These are phyloP conservation scores for Drosophila yooni DNA, from an alignment of 2,888 invertebrate species.

Conservation along the genomic window DNA sequence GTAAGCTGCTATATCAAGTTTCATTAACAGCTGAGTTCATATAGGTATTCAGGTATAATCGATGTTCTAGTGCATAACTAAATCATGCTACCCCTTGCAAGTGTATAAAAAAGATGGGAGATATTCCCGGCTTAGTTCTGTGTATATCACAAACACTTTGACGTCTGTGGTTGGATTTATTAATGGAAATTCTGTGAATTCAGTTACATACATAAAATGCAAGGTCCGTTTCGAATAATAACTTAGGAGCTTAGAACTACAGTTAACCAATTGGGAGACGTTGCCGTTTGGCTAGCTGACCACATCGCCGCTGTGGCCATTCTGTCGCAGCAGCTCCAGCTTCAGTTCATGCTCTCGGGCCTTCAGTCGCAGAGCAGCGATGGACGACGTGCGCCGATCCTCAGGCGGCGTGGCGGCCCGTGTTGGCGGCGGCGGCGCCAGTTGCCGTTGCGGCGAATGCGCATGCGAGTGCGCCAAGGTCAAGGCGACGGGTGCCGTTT, in stretches of 20 bases:
- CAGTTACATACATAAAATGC: conserved; percentile 60
- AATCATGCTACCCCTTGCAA: neutral
- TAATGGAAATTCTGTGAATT: conserved; percentile 60
- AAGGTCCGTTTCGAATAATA: conserved; percentile 52
- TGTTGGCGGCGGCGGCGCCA: conserved; percentile 82
- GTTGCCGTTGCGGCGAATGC: conserved; percentile 83
- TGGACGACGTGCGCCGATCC: conserved; percentile 93
- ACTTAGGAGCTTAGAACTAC: conserved; percentile 67
- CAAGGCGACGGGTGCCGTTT: conserved; percentile 68
- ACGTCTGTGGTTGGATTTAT: conserved; percentile 56
- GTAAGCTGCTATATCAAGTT: neutral
- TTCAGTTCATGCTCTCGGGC: conserved; percentile 95
- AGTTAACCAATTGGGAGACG: conserved; percentile 31
- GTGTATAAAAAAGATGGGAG: neutral
- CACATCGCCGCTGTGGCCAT: conserved; percentile 89
- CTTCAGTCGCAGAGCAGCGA: conserved; percentile 93
- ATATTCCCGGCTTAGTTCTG: conserved; percentile 10
- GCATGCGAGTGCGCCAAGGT: conserved; percentile 52
- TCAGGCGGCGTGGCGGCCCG: conserved; percentile 88
- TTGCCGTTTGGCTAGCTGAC: conserved; percentile 87
- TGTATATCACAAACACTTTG: conserved; percentile 57
- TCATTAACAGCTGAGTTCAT: neutral
- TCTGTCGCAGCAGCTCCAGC: conserved; percentile 92
- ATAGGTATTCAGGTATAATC: too few species aligned
- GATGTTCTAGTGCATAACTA: neutral